Evolutionary conservation across 2,888 invertebrate genomes (phyloP), one percentile per base, ranked within the genome.

Genomic region (Drosophila hawaiiensis): DNA sequence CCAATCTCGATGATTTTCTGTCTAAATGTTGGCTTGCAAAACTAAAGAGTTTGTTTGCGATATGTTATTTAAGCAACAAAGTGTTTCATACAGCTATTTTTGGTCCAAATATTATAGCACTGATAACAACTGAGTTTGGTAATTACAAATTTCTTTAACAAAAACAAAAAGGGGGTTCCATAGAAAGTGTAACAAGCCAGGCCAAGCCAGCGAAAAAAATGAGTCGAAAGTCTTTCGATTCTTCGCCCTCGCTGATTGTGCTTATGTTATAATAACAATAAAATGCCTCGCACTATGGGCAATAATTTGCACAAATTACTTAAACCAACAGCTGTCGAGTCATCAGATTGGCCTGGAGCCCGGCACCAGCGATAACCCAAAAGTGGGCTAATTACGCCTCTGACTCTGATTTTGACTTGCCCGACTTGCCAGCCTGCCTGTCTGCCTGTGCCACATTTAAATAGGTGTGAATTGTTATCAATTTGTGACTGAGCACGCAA

Each of bases 381-480:
- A 84, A 74, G 66, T 85, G 83, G 84, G 84, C 83, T 81, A 85
- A 85, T 81, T 84, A 54, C 61, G 55, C 67, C 68, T 50, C 22
- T 33, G 35, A 10, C 41, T 39, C 28, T 29, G 37, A 19, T 22
- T 28, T 12, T 19, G 19, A 16, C 28, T 37, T 22, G 53, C 31
- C 10, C 35, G 16, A 35, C 1, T 14, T 29, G 35, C 33, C 33
- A 4, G 33, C 12, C 35, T 5, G 35, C 14, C 35, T 3, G 35
- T 2, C 22, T 41, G 68, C 58, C 56, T 74, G 77, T 77, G 73
- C 81, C 77, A 76, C 74, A 75, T 76, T 79, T 19, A 39, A 39
- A 37, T 28, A 76, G 81, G 88, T 85, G 84, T 76, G 74, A 84
- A 81, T 81, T 87, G 83, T 84, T 76, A 84, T 79, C 79, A 84